Evolutionary conservation across 2,113 vertebrate species (phyloP).

Genomic region (Ciconia boyciana): DNA sequence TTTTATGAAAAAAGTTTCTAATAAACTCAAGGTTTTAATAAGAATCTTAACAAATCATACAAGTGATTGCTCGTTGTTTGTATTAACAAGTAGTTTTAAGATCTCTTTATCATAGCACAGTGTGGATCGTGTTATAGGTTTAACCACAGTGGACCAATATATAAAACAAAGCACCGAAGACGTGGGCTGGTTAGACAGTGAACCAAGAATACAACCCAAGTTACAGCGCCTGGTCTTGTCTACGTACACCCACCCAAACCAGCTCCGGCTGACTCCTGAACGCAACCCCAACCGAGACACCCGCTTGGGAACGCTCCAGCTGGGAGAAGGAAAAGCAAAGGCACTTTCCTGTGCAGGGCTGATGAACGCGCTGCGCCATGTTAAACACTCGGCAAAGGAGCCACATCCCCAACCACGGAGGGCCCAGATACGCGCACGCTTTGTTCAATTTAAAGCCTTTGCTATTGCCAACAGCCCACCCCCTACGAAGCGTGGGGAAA

Average conservation of each 20-base stretch:
- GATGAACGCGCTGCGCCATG: background rate
- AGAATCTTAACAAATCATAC: background rate
- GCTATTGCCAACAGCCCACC: fast-evolving
- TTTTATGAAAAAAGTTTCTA: background rate
- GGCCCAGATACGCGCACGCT: background rate
- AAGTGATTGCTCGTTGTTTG: background rate
- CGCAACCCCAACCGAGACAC: fast-evolving
- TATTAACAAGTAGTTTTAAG: background rate
- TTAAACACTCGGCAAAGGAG: background rate
- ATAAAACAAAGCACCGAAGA: background rate
- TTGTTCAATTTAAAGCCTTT: background rate
- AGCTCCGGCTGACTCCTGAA: fast-evolving
- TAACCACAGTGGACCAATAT: fast-evolving
- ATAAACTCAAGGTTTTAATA: background rate
- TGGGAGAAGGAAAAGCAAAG: fast-evolving
- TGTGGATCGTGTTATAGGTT: fast-evolving
- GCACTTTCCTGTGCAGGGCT: fast-evolving
- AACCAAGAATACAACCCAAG: fast-evolving
- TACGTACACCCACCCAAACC: fast-evolving
- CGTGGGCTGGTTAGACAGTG: fast-evolving
- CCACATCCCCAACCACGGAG: background rate
- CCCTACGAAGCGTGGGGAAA: fast-evolving
- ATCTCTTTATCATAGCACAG: fast-evolving
- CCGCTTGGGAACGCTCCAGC: fast-evolving
- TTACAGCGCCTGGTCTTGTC: fast-evolving